Evolutionary conservation across 1,140 invertebrate genomes (phyloP).

Genomic region (Cherax quadricarinatus): DNA sequence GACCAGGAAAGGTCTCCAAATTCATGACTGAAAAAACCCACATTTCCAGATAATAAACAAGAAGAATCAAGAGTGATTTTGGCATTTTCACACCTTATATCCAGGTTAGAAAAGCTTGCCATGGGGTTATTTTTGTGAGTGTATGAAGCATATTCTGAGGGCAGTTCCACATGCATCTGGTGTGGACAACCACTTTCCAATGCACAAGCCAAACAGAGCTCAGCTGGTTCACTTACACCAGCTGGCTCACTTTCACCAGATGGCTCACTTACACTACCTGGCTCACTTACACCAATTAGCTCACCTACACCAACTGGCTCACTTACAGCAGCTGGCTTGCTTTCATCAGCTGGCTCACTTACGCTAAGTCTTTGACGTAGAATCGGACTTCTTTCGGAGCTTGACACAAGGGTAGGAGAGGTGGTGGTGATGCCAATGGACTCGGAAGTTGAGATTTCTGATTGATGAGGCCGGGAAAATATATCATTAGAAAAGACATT

Average conservation of each 20-base stretch:
- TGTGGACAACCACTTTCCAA: not conserved
- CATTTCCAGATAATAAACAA: not conserved
- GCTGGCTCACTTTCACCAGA: not conserved
- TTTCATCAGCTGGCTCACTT: slow-evolving; percentile 4
- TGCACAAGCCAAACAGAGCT: not conserved
- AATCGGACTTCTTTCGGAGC: slow-evolving; percentile 38
- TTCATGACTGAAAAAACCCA: not conserved
- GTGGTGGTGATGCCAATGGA: slow-evolving; percentile 3
- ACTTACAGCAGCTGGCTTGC: slow-evolving; percentile 35
- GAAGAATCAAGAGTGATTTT: not conserved
- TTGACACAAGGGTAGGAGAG: slow-evolving; percentile 9
- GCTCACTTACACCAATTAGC: slow-evolving; percentile 41
- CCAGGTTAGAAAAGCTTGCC: not conserved
- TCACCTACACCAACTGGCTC: not conserved
- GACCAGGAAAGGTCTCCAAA: not conserved
- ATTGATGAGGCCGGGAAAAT: slow-evolving; percentile 14
- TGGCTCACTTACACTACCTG: slow-evolving; percentile 37
- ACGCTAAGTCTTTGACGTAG: slow-evolving; percentile 60
- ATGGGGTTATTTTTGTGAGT: not conserved
- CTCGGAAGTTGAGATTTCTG: slow-evolving; percentile 8
- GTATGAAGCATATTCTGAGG: not conserved
- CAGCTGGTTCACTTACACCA: slow-evolving; percentile 30
- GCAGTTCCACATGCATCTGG: not conserved
- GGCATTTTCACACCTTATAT: not conserved
- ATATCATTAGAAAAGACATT: not conserved